Base-by-base conservation (phyloP, 2,797 vertebrate species). In the Nyctibius grandis region DNA sequence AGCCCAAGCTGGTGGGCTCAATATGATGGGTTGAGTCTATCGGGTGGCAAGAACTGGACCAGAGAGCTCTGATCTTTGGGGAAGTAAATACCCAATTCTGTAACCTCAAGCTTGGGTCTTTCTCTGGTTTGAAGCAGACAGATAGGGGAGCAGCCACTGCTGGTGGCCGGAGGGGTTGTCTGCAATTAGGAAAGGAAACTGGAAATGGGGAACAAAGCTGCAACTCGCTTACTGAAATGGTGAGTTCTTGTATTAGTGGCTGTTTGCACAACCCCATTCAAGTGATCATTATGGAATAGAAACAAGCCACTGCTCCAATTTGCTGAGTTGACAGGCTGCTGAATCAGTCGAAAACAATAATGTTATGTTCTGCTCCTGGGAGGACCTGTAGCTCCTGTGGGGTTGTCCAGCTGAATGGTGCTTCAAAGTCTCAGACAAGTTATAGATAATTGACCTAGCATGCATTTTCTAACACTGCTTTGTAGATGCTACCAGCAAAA, bases 151-250 rank as follows among this genome's bases (percentile, higher is more conserved):
- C 18, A 91, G 50, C 17, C 15, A 17, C 18, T 75, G 53, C 9
- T 89, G 79, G 47, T 78, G 40, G 42, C 34, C 65, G 40, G 69
- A 82, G 34, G 7, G 44, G n/a, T 31, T 0, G 0, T 74, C 61
- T 12, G 1, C 44, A 87, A 34, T 76, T 88, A 78, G 59, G 61
- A 96, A 93, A 73, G 29, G 73, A 94, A 95, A 78, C 73, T 93
- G 88, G 79, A 75, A 95, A 93, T 19, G 69, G 40, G 82, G 83
- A 93, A 93, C 69, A 68, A 53, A 87, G 17, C 57, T 69, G 34
- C 34, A 70, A 38, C 61, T 92, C 0, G 0, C 76, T 78, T 61
- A 63, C 47, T 60, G 81, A 89, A 93, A 68, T 26, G 9, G 22
- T 48, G 60, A 50, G 26, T 78, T 88, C 67, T 87, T 65, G 5